These are phyloP conservation scores for Ciconia stormi DNA, from an alignment of 2,113 vertebrate species.

Conservation along the genomic window DNA sequence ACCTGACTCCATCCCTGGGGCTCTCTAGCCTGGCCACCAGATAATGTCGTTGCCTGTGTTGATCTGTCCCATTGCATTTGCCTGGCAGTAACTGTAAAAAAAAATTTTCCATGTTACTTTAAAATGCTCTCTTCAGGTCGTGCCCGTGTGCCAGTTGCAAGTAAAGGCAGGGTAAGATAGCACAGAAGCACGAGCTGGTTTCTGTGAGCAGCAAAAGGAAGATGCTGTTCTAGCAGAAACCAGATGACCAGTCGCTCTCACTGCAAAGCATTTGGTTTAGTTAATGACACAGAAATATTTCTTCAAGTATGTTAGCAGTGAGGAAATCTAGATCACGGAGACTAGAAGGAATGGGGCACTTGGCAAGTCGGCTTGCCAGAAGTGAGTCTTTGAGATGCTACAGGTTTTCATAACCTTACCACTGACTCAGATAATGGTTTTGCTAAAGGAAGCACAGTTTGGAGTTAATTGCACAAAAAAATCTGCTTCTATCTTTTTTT, in stretches of 20 bases:
- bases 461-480: neutral
- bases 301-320: neutral
- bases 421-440: neutral
- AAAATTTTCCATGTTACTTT: neutral
- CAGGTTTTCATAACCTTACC: neutral
- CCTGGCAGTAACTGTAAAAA: neutral
- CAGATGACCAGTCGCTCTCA: neutral
- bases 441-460: neutral
- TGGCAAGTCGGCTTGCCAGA: neutral
- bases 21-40: neutral
- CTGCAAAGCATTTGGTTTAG: neutral
- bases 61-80: neutral
- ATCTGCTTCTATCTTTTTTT: neutral
- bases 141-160: rapidly evolving
- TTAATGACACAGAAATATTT: neutral
- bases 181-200: neutral
- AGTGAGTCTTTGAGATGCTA: neutral
- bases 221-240: neutral
- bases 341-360: neutral
- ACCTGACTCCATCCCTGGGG: conserved; percentile 11
- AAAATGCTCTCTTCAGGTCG: neutral
- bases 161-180: neutral
- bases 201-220: neutral
- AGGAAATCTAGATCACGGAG: neutral
- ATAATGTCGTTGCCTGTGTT: neutral